Evolutionary conservation across 2,797 vertebrate genomes (phyloP).

Genomic region (Vipera latastei): DNA sequence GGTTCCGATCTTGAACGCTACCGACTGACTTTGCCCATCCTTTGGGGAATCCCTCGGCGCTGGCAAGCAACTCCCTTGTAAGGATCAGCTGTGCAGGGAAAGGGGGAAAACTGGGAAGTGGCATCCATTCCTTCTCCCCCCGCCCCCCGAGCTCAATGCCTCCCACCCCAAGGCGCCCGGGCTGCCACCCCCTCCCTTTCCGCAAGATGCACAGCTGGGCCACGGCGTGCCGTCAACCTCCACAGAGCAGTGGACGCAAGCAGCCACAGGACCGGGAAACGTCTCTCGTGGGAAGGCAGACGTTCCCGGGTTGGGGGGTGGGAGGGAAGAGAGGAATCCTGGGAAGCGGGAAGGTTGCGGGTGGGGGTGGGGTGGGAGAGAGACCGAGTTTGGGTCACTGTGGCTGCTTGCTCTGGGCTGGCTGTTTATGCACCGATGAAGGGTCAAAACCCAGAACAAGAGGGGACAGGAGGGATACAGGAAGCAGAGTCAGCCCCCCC

Average conservation of each 20-base stretch:
- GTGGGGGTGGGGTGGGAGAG: neutral
- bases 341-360: neutral
- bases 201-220: slow-evolving; percentile 73
- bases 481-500: neutral
- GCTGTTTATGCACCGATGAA: slow-evolving; percentile 89
- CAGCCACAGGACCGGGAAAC: slow-evolving; percentile 71
- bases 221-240: slow-evolving; percentile 91
- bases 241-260: slow-evolving; percentile 90
- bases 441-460: slow-evolving; percentile 78
- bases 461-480: neutral
- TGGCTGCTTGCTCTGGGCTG: slow-evolving; percentile 82
- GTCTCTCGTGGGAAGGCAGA: slow-evolving; percentile 25
- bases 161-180: neutral
- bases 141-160: neutral
- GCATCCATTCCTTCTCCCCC: slow-evolving; percentile 32
- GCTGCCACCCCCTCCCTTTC: neutral
- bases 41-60: neutral
- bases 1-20: neutral
- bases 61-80: slow-evolving; percentile 78
- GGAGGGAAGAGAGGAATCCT: too few relatives aligned
- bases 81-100: slow-evolving; percentile 76
- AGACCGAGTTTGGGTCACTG: slow-evolving; percentile 67
- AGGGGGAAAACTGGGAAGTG: neutral
- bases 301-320: neutral
- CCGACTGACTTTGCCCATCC: fast-evolving